Percentiles rank a stretch among this genome's conserved stretches.
These are phyloP conservation scores for Chionis minor DNA, from an alignment of 2,113 vertebrate species.

Conservation along the genomic window DNA sequence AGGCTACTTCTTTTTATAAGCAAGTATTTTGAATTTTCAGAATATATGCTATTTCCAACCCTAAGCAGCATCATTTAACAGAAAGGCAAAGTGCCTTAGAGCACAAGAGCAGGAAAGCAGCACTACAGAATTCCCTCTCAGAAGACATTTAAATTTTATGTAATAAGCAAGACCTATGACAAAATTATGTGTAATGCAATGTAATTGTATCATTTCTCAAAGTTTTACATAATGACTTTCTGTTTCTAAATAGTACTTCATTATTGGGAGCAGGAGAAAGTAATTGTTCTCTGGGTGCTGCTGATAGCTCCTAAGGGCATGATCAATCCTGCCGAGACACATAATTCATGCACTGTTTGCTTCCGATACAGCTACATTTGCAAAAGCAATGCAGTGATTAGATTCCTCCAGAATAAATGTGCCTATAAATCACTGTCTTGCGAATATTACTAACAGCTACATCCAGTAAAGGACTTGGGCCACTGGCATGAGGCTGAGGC, in stretches of 20 bases:
- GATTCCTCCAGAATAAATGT: slow-evolving; percentile 35
- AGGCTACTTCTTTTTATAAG: neutral
- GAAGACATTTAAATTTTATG: slow-evolving; percentile 28
- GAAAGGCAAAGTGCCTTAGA: neutral
- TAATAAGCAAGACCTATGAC: slow-evolving; percentile 5
- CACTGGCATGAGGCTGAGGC: neutral
- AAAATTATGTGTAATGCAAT: slow-evolving; percentile 27
- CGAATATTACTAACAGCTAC: neutral
- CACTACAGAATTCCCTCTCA: neutral
- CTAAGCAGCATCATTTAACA: neutral
- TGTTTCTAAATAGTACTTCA: slow-evolving; percentile 46
- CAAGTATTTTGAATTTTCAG: neutral
- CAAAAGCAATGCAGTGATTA: slow-evolving; percentile 27
- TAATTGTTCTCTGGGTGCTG: slow-evolving; percentile 58
- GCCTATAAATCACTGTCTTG: slow-evolving; percentile 18
- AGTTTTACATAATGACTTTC: slow-evolving; percentile 55
- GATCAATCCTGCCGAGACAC: slow-evolving; percentile 1
- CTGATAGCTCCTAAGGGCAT: slow-evolving; percentile 40
- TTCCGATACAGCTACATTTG: slow-evolving; percentile 32
- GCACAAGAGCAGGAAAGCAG: neutral
- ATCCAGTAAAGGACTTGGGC: neutral
- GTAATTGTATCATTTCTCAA: slow-evolving; percentile 51
- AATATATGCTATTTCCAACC: neutral
- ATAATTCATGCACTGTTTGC: slow-evolving; percentile 52
- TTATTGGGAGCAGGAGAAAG: slow-evolving; percentile 7